These are phyloP conservation scores for Gymnarchus niloticus DNA, from an alignment of 2,113 vertebrate species.

Conservation along the genomic window DNA sequence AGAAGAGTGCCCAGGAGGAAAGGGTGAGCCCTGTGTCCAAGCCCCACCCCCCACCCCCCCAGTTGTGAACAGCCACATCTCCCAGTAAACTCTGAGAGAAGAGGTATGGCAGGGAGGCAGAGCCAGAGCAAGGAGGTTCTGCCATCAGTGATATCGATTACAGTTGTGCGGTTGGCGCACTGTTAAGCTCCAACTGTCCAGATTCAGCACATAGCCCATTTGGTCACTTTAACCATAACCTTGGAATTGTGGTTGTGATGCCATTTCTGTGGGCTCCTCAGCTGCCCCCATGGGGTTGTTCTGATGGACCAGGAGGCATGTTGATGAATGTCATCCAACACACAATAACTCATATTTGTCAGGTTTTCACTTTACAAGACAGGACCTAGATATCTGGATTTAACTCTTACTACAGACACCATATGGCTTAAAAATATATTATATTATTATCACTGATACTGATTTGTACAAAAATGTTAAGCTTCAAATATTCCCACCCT, in stretches of 20 bases:
- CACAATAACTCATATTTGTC: not conserved
- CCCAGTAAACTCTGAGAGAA: not conserved
- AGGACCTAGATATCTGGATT: not conserved
- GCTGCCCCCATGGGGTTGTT: too few relatives aligned
- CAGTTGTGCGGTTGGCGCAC: too few relatives aligned
- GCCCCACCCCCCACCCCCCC: too few relatives aligned
- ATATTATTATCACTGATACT: not conserved
- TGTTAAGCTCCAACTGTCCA: too few relatives aligned
- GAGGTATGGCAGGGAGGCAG: conserved; percentile 22
- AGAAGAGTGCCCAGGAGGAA: not conserved
- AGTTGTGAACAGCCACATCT: not conserved
- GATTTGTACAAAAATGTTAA: not conserved
- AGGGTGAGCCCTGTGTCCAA: not conserved
- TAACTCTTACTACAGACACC: not conserved
- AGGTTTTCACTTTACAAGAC: not conserved
- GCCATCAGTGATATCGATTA: not conserved
- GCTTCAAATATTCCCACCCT: too few relatives aligned
- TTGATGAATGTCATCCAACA: not conserved
- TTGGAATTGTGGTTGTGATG: not conserved
- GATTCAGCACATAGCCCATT: not conserved
- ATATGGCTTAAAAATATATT: not conserved
- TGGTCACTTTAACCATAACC: not conserved
- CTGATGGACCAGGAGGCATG: not conserved
- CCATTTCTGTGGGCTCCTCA: conserved; percentile 28
- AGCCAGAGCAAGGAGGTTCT: not conserved